Base-by-base conservation (phyloP, 2,888 invertebrate species). In the Entomobrya multifasciata region DNA sequence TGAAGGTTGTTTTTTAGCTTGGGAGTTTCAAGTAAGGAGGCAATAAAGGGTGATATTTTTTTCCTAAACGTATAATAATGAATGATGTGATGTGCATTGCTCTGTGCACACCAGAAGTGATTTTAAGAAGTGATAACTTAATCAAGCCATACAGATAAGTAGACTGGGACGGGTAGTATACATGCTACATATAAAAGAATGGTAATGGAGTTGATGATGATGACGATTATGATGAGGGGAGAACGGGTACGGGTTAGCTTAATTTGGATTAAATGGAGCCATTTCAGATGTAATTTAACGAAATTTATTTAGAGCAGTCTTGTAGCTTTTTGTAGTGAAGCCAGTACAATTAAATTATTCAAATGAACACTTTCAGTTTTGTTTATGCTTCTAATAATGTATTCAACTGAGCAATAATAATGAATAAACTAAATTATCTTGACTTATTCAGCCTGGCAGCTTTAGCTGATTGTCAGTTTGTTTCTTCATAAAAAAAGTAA, bases 81-180 rank as follows among this genome's bases (percentile, higher is more conserved):
- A 72, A 72, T 25, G 72, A 47, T 49, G 49, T 72, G 30, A 49
- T 47, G 70, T n/a, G n/a, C n/a, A n/a, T 4, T 36, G 36, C 36
- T 8, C 8, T 72, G 49, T 72, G 72, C 52, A 72, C 30, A 49
- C 4, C 5, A 72, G 27, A 41, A 72, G 41, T 55, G 80, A 79
- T 80, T 80, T 80, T 55, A 41, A 67, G 57, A 30, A 15, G 41
- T 60, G 72, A 81, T 81, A 81, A 81, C 60, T 30, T 60, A 60
- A 80, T 70, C 55, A 70, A 70, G 22, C 44, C 25, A 49, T 36
- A 36, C 8, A 36, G 8, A n/a, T n/a, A n/a, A n/a, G n/a, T n/a
- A n/a, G n/a, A n/a, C n/a, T n/a, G n/a, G n/a, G n/a, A n/a, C n/a
- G n/a, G n/a, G n/a, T n/a, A n/a, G n/a, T n/a, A n/a, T n/a, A n/a